A percentile compares a stretch with the other conserved stretches of the same genome.
phyloP scores from a whole-genome alignment of 2,888 invertebrate genomes.

The Brachycybe producta region DNA sequence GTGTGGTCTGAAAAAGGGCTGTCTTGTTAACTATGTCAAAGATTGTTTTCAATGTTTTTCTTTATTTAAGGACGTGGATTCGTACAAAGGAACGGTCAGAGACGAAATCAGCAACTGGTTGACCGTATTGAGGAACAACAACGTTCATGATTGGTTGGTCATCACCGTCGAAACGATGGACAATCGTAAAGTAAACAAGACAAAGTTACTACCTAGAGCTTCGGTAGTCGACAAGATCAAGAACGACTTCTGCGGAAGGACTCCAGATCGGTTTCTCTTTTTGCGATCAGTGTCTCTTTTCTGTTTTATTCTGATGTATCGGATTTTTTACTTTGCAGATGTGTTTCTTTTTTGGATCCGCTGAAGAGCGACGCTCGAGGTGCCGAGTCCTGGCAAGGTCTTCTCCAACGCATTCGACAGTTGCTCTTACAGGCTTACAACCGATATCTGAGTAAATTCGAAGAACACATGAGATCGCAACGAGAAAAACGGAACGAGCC shows the following conservation, averaged over 20 bases:
- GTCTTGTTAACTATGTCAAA: neutral
- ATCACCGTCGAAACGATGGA: conserved; percentile 85
- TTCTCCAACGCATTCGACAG: conserved; percentile 68
- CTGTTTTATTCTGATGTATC: neutral
- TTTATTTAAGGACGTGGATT: conserved; percentile 69
- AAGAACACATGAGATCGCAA: conserved; percentile 36
- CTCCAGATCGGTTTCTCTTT: conserved; percentile 48
- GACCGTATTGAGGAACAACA: conserved; percentile 56
- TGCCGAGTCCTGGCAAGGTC: conserved; percentile 76
- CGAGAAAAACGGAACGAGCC: conserved; percentile 78
- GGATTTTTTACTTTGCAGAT: conserved; percentile 45
- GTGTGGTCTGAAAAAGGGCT: conserved; percentile 49
- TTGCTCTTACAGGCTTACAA: conserved; percentile 76
- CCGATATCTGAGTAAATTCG: conserved; percentile 52
- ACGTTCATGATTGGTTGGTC: conserved; percentile 79
- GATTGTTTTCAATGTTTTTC: neutral
- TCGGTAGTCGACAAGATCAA: conserved; percentile 90
- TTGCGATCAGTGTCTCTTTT: conserved; percentile 6
- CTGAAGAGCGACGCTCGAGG: conserved; percentile 75
- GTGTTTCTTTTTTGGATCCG: conserved; percentile 81
- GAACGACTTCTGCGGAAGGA: conserved; percentile 82
- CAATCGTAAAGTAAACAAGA: conserved; percentile 59
- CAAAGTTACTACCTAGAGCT: conserved; percentile 78
- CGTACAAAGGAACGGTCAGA: conserved; percentile 70
- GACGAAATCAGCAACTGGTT: conserved; percentile 85